Evolutionary conservation across 2,113 vertebrate species (phyloP).

Genomic region (Cryptotis parvus): DNA sequence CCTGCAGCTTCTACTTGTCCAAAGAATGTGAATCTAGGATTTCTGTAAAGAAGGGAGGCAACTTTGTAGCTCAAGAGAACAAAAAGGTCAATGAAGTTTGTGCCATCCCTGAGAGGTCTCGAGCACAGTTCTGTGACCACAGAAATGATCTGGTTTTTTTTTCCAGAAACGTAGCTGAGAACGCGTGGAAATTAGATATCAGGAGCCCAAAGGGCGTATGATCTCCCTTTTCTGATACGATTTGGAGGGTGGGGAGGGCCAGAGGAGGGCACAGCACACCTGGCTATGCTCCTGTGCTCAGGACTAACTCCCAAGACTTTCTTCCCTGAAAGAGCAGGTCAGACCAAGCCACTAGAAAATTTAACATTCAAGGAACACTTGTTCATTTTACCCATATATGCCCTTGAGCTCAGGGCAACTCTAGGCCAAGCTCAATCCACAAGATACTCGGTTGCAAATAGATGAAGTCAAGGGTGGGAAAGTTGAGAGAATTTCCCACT

Average conservation of each 20-base stretch:
- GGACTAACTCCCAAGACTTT: too few relatives aligned
- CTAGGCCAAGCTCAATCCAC: background rate
- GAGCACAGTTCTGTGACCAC: background rate
- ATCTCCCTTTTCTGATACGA: background rate
- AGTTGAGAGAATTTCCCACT: slow-evolving; percentile 14
- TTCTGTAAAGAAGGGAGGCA: background rate
- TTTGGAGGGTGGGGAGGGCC: too few relatives aligned
- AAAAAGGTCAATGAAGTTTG: background rate
- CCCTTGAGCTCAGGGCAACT: slow-evolving; percentile 12
- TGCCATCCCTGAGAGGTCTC: background rate
- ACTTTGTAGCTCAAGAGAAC: background rate
- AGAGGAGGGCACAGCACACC: too few relatives aligned
- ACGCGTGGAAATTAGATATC: background rate
- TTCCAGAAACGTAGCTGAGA: background rate
- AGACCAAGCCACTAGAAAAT: background rate
- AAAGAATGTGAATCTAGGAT: background rate
- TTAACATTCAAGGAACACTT: background rate
- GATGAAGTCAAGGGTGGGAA: slow-evolving; percentile 18
- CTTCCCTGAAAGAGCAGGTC: background rate
- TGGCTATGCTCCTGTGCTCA: too few relatives aligned
- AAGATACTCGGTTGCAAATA: slow-evolving; percentile 36
- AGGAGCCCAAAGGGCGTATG: background rate
- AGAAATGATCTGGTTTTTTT: background rate
- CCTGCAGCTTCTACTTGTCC: background rate
- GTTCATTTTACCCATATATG: background rate